phyloP scores from a whole-genome alignment of 1,140 invertebrate genomes.

The Propsilocerus akamusi region DNA sequence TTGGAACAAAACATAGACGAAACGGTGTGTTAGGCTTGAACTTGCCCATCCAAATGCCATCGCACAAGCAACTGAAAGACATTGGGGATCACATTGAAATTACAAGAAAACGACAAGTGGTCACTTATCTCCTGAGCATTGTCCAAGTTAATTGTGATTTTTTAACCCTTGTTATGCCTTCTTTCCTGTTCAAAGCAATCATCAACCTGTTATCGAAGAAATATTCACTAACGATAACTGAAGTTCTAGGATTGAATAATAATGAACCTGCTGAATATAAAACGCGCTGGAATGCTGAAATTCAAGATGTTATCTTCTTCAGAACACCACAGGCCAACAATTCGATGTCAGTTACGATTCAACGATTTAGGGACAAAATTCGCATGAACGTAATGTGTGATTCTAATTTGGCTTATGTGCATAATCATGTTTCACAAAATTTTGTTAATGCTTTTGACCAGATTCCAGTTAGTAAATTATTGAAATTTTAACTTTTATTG shows the following conservation, averaged over 20 bases:
- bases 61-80: constrained; percentile 21
- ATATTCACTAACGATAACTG: constrained; percentile 51
- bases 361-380: constrained; percentile 46
- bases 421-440: constrained; percentile 19
- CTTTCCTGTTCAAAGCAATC: constrained; percentile 40
- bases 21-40: constrained; percentile 25
- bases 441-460: constrained; percentile 5
- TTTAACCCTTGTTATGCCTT: constrained; percentile 43
- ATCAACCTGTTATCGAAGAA: constrained; percentile 50
- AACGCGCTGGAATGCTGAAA: constrained; percentile 45
- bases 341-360: constrained; percentile 57
- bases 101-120: constrained; percentile 38
- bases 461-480: background rate
- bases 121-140: constrained; percentile 45
- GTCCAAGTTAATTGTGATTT: constrained; percentile 44
- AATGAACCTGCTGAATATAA: constrained; percentile 11
- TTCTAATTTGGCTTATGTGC: constrained; percentile 40
- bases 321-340: constrained; percentile 63
- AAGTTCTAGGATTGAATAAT: constrained; percentile 29
- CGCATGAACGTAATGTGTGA: constrained; percentile 57
- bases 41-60: constrained; percentile 20
- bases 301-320: constrained; percentile 51
- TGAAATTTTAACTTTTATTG: too few species aligned
- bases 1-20: constrained; percentile 13
- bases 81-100: constrained; percentile 36